Evolutionary conservation across 2,113 vertebrate species (phyloP).

Genomic region (Bufo gargarizans): DNA sequence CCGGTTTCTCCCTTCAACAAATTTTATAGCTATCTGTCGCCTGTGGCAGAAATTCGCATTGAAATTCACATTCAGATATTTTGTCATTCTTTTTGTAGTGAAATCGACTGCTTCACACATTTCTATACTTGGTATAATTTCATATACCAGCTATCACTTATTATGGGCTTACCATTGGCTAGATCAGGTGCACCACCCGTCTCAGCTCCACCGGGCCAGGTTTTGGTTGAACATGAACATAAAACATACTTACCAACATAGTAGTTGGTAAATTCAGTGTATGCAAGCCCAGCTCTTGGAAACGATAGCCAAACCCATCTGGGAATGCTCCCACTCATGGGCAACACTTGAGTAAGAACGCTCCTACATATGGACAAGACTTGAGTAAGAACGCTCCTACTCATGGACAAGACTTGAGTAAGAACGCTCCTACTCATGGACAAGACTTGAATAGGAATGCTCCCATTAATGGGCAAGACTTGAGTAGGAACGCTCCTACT

Average conservation of each 20-base stretch:
- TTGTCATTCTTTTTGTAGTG: not conserved
- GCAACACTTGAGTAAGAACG: too few species aligned
- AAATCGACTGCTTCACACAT: not conserved
- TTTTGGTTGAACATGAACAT: not conserved
- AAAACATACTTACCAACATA: not conserved
- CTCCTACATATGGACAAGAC: too few species aligned
- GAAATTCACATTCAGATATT: slow-evolving; percentile 11
- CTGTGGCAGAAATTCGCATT: slow-evolving; percentile 34
- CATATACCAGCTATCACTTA: not conserved
- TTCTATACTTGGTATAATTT: not conserved
- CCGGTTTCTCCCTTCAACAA: not conserved
- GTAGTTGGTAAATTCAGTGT: too few species aligned
- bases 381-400: too few species aligned
- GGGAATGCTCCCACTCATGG: too few species aligned
- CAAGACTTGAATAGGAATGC: too few species aligned
- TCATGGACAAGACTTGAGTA: too few species aligned
- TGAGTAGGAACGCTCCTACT: too few species aligned
- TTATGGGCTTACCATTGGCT: not conserved
- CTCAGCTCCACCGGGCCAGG: not conserved
- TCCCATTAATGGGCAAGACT: too few species aligned
- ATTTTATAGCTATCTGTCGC: slow-evolving; percentile 41
- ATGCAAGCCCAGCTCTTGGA: too few species aligned
- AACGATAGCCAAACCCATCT: too few species aligned
- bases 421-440: too few species aligned
- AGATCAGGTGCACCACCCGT: not conserved